A percentile compares a stretch with the other conserved stretches of the same genome.
Evolutionary conservation across 2,888 invertebrate species (phyloP).

Genomic region (Liodrosophila aerea): DNA sequence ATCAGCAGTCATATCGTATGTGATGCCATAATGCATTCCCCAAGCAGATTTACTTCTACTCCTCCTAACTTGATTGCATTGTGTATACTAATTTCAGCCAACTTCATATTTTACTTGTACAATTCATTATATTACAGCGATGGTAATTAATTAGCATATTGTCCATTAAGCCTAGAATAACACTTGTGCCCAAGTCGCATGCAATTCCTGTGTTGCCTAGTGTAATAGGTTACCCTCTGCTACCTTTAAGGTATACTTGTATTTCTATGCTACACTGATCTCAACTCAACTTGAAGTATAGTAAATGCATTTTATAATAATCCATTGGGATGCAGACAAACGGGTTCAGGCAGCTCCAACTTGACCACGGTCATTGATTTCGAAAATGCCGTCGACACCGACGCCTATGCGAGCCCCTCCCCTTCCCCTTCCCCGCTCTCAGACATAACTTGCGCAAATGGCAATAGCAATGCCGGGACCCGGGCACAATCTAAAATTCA

Average conservation of each 20-base stretch:
- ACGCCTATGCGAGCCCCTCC: not conserved
- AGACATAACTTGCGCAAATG: slow-evolving; percentile 64
- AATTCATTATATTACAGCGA: slow-evolving; percentile 1
- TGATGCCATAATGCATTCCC: no score
- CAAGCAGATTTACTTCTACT: not conserved
- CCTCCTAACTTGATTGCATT: slow-evolving; percentile 3
- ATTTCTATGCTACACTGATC: slow-evolving; percentile 28
- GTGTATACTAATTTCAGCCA: not conserved
- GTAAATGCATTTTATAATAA: slow-evolving; percentile 38
- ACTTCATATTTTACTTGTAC: not conserved
- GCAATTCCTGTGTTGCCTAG: slow-evolving; percentile 8
- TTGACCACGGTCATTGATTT: slow-evolving; percentile 79
- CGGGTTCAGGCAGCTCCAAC: slow-evolving; percentile 55
- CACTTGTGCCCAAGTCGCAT: slow-evolving; percentile 14
- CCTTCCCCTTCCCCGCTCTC: not conserved
- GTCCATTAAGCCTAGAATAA: not conserved
- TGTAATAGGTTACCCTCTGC: not conserved
- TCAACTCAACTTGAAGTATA: slow-evolving; percentile 6
- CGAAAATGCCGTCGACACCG: slow-evolving; percentile 64
- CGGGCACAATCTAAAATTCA: slow-evolving; percentile 12
- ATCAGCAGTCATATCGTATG: no score
- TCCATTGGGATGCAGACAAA: slow-evolving; percentile 46
- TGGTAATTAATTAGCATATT: slow-evolving; percentile 17
- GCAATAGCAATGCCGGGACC: slow-evolving; percentile 41
- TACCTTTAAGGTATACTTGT: not conserved